phyloP scores from a whole-genome alignment of 2,797 vertebrate species.

The Hyperoplus lanceolatus region DNA sequence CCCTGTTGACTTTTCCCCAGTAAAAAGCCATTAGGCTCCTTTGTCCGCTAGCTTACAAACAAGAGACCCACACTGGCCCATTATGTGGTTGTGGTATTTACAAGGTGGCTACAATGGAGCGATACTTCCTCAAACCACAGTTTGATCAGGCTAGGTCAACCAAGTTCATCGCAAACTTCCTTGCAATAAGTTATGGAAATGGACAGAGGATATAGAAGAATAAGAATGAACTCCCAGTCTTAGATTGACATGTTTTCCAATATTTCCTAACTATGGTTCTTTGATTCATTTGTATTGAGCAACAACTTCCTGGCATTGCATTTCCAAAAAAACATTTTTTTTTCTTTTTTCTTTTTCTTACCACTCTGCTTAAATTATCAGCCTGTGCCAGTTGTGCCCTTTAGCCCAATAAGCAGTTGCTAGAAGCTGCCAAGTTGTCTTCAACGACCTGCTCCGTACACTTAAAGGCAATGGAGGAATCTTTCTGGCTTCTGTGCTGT shows the following conservation, averaged over 20 bases:
- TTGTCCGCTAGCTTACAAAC: slow-evolving; percentile 70
- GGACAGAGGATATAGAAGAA: slow-evolving; percentile 1
- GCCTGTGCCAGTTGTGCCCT: slow-evolving; percentile 54
- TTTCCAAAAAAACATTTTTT: slow-evolving; percentile 4
- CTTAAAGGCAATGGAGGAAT: slow-evolving; percentile 57
- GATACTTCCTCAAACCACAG: slow-evolving; percentile 17
- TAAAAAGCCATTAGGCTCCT: slow-evolving; percentile 68
- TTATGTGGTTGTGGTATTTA: slow-evolving; percentile 46
- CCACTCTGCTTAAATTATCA: slow-evolving; percentile 14
- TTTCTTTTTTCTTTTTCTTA: slow-evolving; percentile 21
- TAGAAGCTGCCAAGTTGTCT: slow-evolving; percentile 67
- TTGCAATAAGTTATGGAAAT: slow-evolving; percentile 27
- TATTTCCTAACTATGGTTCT: slow-evolving; percentile 35
- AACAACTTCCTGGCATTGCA: slow-evolving; percentile 44
- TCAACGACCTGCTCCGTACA: slow-evolving; percentile 53
- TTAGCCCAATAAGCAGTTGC: slow-evolving; percentile 48
- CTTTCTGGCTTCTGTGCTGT: slow-evolving; percentile 56
- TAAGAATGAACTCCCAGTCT: slow-evolving; percentile 15
- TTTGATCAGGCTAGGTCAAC: slow-evolving; percentile 10
- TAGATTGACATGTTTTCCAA: slow-evolving; percentile 36
- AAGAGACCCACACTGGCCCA: slow-evolving; percentile 66
- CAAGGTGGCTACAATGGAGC: slow-evolving; percentile 13
- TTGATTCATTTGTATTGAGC: slow-evolving; percentile 58
- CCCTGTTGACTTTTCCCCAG: slow-evolving; percentile 77
- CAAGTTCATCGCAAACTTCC: slow-evolving; percentile 41